Evolutionary conservation across 2,797 vertebrate species (phyloP).

Genomic region (Carapus acus): DNA sequence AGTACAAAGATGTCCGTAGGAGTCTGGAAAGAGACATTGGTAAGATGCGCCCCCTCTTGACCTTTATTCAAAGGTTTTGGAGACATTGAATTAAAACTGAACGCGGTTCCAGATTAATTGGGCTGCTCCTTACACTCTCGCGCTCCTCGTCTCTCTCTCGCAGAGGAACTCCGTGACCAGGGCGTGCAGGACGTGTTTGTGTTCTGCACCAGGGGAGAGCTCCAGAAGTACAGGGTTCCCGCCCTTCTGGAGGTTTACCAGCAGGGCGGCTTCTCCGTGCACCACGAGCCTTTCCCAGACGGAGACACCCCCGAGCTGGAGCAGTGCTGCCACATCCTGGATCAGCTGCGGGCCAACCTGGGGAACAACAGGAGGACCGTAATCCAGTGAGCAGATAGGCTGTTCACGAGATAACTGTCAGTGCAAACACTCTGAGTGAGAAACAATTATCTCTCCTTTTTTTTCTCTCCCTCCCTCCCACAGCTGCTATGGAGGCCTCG

Average conservation of each 20-base stretch:
- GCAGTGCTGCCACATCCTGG: slow-evolving; percentile 78
- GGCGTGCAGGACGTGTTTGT: slow-evolving; percentile 85
- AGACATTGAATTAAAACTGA: background rate
- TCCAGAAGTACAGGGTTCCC: slow-evolving; percentile 82
- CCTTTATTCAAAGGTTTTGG: background rate
- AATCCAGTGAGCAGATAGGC: slow-evolving; percentile 77
- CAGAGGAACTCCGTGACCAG: slow-evolving; percentile 82
- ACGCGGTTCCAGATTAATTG: background rate
- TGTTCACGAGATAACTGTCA: no score
- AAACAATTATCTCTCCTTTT: slow-evolving; percentile 3
- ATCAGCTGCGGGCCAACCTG: slow-evolving; percentile 76
- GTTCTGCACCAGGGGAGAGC: slow-evolving; percentile 85
- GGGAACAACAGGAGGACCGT: slow-evolving; percentile 74
- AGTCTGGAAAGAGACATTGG: slow-evolving; percentile 83
- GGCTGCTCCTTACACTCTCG: background rate
- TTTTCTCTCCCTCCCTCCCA: slow-evolving; percentile 15
- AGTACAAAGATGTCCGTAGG: slow-evolving; percentile 83
- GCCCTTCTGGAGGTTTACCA: slow-evolving; percentile 78
- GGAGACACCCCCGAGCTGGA: slow-evolving; percentile 77
- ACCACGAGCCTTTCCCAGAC: slow-evolving; percentile 81
- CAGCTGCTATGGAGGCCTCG: slow-evolving; percentile 88
- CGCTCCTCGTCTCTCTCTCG: slow-evolving; percentile 7
- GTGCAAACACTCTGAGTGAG: no score
- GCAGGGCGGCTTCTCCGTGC: slow-evolving; percentile 72
- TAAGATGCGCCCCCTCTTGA: slow-evolving; percentile 48